A percentile compares a stretch with the other conserved stretches of the same genome.
These are phyloP conservation scores for Balanococcus diminutus DNA, from an alignment of 2,888 invertebrate genomes.

Conservation along the genomic window DNA sequence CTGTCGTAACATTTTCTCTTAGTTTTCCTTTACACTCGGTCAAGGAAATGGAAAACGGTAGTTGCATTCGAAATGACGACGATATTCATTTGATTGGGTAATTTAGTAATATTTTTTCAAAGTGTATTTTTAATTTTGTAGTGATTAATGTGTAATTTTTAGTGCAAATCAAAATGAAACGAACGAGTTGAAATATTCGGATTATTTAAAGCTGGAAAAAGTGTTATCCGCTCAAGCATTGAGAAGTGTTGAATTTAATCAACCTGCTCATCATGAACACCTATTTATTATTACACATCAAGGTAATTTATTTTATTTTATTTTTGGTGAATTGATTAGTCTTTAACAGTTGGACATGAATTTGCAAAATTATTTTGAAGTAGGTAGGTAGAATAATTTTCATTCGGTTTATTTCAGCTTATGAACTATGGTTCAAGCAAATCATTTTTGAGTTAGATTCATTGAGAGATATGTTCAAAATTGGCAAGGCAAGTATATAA, in stretches of 20 bases:
- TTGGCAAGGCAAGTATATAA: constrained; percentile 59
- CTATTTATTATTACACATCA: constrained; percentile 97
- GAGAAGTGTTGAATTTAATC: constrained; percentile 73
- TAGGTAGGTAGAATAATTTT: not conserved
- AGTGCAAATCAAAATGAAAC: constrained; percentile 16
- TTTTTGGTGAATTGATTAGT: not conserved
- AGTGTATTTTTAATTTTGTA: not conserved
- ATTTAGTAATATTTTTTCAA: not conserved
- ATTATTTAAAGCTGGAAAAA: constrained; percentile 89
- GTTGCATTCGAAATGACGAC: not conserved
- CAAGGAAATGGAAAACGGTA: constrained; percentile 15
- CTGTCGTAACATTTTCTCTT: not conserved
- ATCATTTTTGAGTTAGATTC: constrained; percentile 97
- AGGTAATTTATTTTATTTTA: constrained; percentile 67
- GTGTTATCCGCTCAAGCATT: constrained; percentile 80
- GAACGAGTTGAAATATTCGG: constrained; percentile 68
- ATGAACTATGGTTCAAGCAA: constrained; percentile 99
- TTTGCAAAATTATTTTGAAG: not conserved
- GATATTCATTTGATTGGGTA: not conserved
- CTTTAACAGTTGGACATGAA: not conserved
- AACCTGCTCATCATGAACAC: constrained; percentile 93
- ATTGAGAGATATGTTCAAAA: constrained; percentile 76
- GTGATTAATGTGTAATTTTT: not conserved
- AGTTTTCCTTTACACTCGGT: not conserved
- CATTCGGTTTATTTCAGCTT: constrained; percentile 71